These are phyloP conservation scores for Sprattus sprattus DNA, from an alignment of 2,113 vertebrate genomes.

Conservation along the genomic window DNA sequence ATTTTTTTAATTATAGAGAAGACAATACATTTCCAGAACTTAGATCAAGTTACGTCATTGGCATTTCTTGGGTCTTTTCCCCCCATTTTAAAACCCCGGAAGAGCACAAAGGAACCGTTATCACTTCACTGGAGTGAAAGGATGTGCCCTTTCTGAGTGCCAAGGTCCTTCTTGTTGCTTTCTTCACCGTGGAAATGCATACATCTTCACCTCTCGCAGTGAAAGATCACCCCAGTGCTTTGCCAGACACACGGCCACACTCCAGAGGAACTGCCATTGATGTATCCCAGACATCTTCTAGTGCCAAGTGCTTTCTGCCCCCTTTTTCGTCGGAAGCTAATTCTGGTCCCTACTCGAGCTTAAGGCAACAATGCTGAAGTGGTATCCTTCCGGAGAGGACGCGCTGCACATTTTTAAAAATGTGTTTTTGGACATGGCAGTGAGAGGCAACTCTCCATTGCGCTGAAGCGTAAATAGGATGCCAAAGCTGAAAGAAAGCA, in stretches of 20 bases:
- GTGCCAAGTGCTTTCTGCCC: neutral
- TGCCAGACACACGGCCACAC: neutral
- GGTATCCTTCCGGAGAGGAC: neutral
- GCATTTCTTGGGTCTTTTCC: neutral
- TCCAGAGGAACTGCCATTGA: neutral
- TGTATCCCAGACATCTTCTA: neutral
- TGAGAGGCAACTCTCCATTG: conserved; percentile 33
- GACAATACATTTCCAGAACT: conserved; percentile 19
- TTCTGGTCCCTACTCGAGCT: neutral
- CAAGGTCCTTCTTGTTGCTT: neutral
- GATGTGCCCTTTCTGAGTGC: neutral
- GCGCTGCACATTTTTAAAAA: neutral
- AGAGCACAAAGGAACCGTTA: neutral
- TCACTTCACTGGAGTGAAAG: neutral
- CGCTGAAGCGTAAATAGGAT: conserved; percentile 1
- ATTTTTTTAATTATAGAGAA: conserved; percentile 39
- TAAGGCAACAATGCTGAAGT: neutral
- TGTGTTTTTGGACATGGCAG: conserved; percentile 28
- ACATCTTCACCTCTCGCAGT: neutral
- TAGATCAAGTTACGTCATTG: neutral
- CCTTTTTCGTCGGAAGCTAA: neutral
- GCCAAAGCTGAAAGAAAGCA: conserved; percentile 1
- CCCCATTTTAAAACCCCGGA: neutral
- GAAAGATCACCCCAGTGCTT: neutral
- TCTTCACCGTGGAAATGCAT: neutral